Base-by-base conservation (phyloP, 2,888 invertebrate species). In the Arenicola marina region DNA sequence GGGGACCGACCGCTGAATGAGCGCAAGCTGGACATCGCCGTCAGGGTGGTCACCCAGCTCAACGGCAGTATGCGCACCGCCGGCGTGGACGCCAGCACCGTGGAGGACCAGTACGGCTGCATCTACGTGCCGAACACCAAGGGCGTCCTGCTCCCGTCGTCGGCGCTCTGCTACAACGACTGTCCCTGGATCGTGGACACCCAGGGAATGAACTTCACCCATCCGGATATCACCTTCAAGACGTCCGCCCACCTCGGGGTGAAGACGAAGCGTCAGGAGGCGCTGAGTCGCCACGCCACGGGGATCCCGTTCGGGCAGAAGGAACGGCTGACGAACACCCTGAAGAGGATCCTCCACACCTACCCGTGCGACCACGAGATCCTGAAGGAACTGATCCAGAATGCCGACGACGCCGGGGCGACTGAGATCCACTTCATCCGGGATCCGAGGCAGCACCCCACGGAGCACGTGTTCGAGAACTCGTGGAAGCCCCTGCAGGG, bases 381-480 rank as follows among this genome's bases (percentile, higher is more conserved):
- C 18, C 68, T 79, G 33, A 78, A 78, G 66, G 80, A 80, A 68
- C 67, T 80, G 18, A 56, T 79, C 4, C 80, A 66, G 61, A 63
- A 68, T 60, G 68, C 69, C 4, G 66, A 62, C 46, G 51, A 65
- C 33, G 61, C 78, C 11, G 67, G 69, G n/a, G 78, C 78, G 4
- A 74, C 75, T 2, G 75, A 76, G 65, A 70, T 79, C 7, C 72
- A 74, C 53, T 77, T 80, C 55, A 72, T 80, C 4, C 71, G 66
- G 45, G 79, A 80, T 60, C 64, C 62, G 7, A 62, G 73, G 15
- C 53, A 33, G 3, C 75, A 76, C 59, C 45, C 66, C n/a, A 67
- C 44, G 4, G 56, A 68, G 1, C 60, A 63, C 11, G 64, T 76
- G 11, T 72, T 77, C 58, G 66, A 63, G 24, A 61, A 70, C 1